phyloP scores from a whole-genome alignment of 2,888 invertebrate species.

The Cantharis lateralis region DNA sequence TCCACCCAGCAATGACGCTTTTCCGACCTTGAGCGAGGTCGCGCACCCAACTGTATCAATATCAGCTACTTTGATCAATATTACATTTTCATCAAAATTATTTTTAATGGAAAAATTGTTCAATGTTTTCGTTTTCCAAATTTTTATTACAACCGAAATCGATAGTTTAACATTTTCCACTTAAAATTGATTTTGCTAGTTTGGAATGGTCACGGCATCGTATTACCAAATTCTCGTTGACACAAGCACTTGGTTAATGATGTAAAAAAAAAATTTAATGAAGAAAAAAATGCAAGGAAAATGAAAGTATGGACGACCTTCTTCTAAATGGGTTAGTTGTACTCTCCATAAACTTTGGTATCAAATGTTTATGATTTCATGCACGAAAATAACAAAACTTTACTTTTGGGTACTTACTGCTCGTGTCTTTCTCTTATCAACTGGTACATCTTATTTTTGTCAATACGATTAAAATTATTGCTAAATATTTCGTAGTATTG shows the following conservation, averaged over 20 bases:
- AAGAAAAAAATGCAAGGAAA: neutral
- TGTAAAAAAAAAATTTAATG: neutral
- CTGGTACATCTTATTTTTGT: neutral
- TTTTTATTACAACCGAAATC: neutral
- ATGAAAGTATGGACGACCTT: neutral
- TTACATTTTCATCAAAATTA: neutral
- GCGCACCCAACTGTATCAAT: slow-evolving; percentile 34
- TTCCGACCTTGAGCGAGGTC: slow-evolving; percentile 51
- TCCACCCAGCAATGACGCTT: slow-evolving; percentile 52
- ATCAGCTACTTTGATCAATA: neutral
- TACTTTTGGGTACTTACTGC: neutral
- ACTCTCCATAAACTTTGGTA: neutral
- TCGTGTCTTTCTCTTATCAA: neutral
- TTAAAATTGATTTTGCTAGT: neutral
- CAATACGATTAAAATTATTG: neutral
- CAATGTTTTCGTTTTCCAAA: neutral
- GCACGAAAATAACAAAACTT: neutral
- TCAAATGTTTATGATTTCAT: neutral
- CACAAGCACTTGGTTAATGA: neutral
- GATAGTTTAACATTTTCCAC: neutral
- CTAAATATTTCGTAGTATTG: neutral
- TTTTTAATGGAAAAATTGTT: neutral
- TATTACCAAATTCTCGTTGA: neutral
- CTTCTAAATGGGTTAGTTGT: neutral
- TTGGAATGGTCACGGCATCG: neutral